A percentile compares a stretch with the other conserved stretches of the same genome.
Evolutionary conservation across 2,797 vertebrate species (phyloP).

Genomic region (Epinephelus coioides): DNA sequence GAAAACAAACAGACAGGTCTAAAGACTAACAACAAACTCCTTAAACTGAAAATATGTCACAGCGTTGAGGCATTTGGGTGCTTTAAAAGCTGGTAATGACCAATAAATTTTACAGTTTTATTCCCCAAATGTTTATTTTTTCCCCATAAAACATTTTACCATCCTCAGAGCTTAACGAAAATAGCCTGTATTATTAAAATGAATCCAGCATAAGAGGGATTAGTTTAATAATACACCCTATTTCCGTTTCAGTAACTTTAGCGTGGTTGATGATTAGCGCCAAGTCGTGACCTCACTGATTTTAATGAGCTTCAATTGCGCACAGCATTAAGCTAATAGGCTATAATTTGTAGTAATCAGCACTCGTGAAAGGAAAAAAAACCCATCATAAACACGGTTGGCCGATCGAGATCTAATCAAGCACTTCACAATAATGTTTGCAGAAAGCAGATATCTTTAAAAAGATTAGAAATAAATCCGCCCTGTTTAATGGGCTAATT

Average conservation of each 20-base stretch:
- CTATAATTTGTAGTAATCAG: slow-evolving; percentile 56
- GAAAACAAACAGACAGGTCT: slow-evolving; percentile 14
- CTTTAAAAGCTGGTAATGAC: slow-evolving; percentile 6
- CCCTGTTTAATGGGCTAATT: slow-evolving; percentile 57
- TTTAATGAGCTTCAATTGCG: slow-evolving; percentile 65
- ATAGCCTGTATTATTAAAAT: background rate
- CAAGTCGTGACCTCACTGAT: slow-evolving; percentile 49
- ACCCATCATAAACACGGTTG: slow-evolving; percentile 19
- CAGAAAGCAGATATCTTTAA: slow-evolving; percentile 40
- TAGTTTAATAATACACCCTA: slow-evolving; percentile 18
- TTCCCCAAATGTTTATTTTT: background rate
- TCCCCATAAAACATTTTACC: background rate
- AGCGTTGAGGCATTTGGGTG: background rate
- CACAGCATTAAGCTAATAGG: slow-evolving; percentile 51
- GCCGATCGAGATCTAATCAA: slow-evolving; percentile 30
- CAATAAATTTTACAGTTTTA: background rate
- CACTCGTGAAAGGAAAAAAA: slow-evolving; percentile 9
- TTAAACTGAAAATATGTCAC: background rate
- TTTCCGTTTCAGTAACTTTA: slow-evolving; percentile 18
- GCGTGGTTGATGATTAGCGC: slow-evolving; percentile 27
- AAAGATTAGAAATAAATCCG: slow-evolving; percentile 46
- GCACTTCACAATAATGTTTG: slow-evolving; percentile 42
- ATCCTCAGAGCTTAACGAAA: background rate
- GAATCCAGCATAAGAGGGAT: background rate
- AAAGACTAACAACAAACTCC: background rate